Evolutionary conservation across 2,888 invertebrate genomes (phyloP), one percentile per base, ranked within the genome.

Genomic region (Aleiodes testaceus): DNA sequence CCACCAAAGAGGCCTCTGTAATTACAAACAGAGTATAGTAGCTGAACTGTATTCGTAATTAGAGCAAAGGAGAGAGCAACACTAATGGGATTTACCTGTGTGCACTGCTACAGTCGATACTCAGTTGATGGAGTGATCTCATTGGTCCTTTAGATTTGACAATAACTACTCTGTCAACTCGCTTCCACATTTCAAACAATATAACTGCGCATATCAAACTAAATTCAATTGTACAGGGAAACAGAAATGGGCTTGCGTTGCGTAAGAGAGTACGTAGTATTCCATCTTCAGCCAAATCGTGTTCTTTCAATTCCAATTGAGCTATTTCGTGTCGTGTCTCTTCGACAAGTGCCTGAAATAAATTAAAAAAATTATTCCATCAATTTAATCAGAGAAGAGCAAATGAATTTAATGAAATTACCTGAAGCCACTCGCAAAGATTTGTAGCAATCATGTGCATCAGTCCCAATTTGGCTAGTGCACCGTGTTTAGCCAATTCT

Each of bases 401-500:
- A n/a, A n/a, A 50, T 50, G 14, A 20, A 66, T 14, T 11, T 1
- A 49, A n/a, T 3, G 1, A 3, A 30, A 67, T 69, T 73, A 96
- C 95, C 84, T 94, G 93, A 63, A 97, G 87, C 97, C 97, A 97
- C 80, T 97, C 96, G 88, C 97, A 97, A 14, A 97, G 88, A 88
- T 97, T 97, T 16, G 96, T 95, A 1, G 96, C 97, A 65, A 97
- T 92, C 92, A 96, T 93, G 85, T 98, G 97, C 97, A 97, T 97
- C 50, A 97, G 91, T 6, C 97, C 97, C 79, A 97, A 95, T 78
- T 96, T 91, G 18, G 96, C 94, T 65, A 95, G 90, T 55, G 92
- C 90, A 82, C 92, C 92, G 82, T 92, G 92, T 55, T 89, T 89
- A 18, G 92, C 91, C 79, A 93, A 90, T 75, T 91, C 90, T 80